A percentile compares a stretch with the other conserved stretches of the same genome.
phyloP scores from a whole-genome alignment of 2,888 invertebrate species.

The Sinopyrophorus schimmeli region DNA sequence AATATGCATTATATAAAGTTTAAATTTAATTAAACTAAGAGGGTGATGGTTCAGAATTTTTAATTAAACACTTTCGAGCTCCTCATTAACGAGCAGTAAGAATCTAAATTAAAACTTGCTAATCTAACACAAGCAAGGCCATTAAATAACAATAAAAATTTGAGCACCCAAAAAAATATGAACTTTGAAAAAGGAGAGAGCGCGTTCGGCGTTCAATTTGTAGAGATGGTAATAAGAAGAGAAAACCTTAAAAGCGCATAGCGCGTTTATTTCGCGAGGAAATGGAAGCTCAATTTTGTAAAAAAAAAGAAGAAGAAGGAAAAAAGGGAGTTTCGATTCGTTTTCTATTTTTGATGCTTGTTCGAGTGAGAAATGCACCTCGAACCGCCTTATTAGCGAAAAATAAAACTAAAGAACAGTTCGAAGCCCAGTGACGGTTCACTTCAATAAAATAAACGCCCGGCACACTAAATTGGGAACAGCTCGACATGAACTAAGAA shows the following conservation, averaged over 20 bases:
- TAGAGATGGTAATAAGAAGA: constrained; percentile 20
- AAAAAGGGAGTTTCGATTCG: constrained; percentile 10
- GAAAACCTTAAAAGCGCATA: constrained; percentile 16
- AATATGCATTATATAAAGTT: constrained; percentile 3
- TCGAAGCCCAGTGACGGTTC: constrained; percentile 5
- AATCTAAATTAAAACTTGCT: constrained; percentile 22
- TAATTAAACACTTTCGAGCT: constrained; percentile 17
- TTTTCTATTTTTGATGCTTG: constrained; percentile 13
- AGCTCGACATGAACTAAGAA: constrained; percentile 10
- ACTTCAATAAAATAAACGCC: constrained; percentile 17
- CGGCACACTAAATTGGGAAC: constrained; percentile 17
- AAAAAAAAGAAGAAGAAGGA: too few species aligned
- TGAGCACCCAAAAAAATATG: background rate
- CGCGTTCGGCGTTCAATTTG: constrained; percentile 16
- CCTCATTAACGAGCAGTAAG: constrained; percentile 20
- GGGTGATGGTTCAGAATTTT: constrained; percentile 22
- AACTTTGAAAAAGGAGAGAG: too few species aligned
- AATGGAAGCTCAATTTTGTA: constrained; percentile 20
- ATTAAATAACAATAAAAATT: constrained; percentile 12
- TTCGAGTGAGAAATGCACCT: constrained; percentile 20
- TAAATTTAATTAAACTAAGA: constrained; percentile 21
- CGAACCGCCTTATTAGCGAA: constrained; percentile 16
- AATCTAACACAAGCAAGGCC: too few species aligned
- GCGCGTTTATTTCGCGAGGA: constrained; percentile 18
- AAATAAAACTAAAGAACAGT: constrained; percentile 19